These are phyloP conservation scores for Anthopleura xanthogrammica DNA, from an alignment of 92 coral and sea anemone genomes.

Conservation along the genomic window DNA sequence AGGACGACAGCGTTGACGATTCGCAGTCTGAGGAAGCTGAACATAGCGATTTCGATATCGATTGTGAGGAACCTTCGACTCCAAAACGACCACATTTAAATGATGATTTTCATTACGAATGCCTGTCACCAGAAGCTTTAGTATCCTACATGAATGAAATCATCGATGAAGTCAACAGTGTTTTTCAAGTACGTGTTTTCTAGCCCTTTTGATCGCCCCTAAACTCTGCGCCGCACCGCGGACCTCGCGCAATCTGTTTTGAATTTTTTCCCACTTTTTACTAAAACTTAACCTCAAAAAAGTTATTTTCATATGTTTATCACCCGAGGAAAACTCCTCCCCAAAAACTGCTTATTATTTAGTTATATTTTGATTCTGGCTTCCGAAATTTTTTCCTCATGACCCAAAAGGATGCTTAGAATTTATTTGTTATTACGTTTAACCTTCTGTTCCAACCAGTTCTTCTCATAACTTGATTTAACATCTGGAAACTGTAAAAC, in stretches of 20 bases:
- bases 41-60: constrained; percentile 91
- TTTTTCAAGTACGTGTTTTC: constrained; percentile 81
- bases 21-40: constrained; percentile 82
- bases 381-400: neutral
- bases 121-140: constrained; percentile 93
- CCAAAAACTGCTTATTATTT: neutral
- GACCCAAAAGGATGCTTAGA: neutral
- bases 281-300: neutral
- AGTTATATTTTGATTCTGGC: neutral
- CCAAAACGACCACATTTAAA: constrained; percentile 81
- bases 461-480: neutral
- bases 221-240: neutral
- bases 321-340: neutral
- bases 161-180: constrained; percentile 95
- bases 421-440: neutral
- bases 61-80: constrained; percentile 89
- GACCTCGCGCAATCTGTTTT: neutral
- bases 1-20: constrained; percentile 76
- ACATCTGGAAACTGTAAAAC: neutral
- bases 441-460: neutral
- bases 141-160: constrained; percentile 95
- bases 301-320: neutral
- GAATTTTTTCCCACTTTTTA: neutral
- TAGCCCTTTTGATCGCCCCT: neutral
- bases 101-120: constrained; percentile 98